These are phyloP conservation scores for Hystrix cristata DNA, from an alignment of 2,113 vertebrate genomes.

Conservation along the genomic window DNA sequence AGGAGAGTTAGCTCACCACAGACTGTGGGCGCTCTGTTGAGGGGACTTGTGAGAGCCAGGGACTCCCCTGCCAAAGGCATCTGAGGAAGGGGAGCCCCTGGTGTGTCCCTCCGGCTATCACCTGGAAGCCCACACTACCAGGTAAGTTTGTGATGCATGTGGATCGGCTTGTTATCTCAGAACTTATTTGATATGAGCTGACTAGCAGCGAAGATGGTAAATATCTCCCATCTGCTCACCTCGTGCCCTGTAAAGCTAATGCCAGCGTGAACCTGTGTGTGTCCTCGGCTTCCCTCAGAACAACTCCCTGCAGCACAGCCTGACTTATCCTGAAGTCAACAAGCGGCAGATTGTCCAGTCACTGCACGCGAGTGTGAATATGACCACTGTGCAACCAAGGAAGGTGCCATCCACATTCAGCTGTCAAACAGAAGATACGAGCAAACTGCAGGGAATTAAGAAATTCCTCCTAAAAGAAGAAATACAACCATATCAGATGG, in stretches of 20 bases:
- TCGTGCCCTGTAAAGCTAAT: accelerated
- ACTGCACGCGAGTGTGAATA: accelerated
- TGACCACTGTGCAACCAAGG: too few species aligned
- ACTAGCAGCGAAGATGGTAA: not conserved
- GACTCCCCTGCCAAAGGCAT: too few species aligned
- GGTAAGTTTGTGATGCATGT: accelerated
- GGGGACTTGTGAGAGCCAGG: too few species aligned
- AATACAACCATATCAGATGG: too few species aligned
- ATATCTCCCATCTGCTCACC: not conserved
- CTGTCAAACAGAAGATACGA: not conserved
- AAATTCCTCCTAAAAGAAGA: not conserved
- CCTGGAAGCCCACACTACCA: not conserved
- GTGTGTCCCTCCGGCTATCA: too few species aligned
- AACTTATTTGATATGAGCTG: not conserved
- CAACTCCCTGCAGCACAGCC: not conserved
- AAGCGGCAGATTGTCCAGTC: not conserved
- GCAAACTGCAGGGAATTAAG: not conserved
- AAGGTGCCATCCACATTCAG: not conserved
- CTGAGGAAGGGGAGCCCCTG: too few species aligned
- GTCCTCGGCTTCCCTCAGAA: not conserved
- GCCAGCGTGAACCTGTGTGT: accelerated
- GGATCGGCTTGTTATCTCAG: too few species aligned
- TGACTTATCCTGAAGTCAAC: not conserved
- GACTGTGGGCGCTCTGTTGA: too few species aligned
- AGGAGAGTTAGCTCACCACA: too few species aligned